Percentiles rank a stretch among this genome's conserved stretches.
Conservation (phyloP, 2,113 vertebrate species). For the Nettapus auritus region DNA sequence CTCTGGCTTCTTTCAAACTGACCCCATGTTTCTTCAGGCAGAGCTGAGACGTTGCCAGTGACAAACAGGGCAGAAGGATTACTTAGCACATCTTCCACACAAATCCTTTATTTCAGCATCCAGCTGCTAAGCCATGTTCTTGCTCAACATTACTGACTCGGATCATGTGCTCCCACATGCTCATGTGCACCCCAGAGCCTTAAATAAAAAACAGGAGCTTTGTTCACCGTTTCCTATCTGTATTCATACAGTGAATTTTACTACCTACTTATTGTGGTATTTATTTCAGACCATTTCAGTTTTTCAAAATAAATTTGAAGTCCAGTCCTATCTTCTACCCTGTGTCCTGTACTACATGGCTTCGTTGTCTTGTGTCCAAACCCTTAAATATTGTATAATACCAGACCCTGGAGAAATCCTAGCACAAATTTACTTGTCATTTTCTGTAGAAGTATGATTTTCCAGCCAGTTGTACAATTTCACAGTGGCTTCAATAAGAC, state of each 20-base stretch:
- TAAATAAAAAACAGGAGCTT: not conserved
- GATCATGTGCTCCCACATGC: not conserved
- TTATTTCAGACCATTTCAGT: not conserved
- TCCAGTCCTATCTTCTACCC: not conserved
- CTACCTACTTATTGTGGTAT: not conserved
- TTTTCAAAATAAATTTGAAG: not conserved
- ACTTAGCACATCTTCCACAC: not conserved
- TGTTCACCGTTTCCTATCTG: not conserved
- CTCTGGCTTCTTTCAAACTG: not conserved
- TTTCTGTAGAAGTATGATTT: not conserved
- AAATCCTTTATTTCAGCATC: not conserved
- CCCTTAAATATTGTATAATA: not conserved
- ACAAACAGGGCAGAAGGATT: not conserved
- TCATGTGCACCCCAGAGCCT: not conserved
- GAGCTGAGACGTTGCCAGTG: not conserved
- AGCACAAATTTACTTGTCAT: not conserved
- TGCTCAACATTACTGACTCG: accelerated
- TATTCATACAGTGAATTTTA: not conserved
- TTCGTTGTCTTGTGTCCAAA: not conserved
- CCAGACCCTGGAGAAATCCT: not conserved
- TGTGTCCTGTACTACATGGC: not conserved
- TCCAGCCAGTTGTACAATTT: not conserved
- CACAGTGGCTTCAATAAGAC: not conserved
- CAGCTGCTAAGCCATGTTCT: not conserved
- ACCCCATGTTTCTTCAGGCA: not conserved